These are phyloP conservation scores for Galaxea fascicularis DNA, from an alignment of 92 coral and sea anemone species.

Conservation along the genomic window DNA sequence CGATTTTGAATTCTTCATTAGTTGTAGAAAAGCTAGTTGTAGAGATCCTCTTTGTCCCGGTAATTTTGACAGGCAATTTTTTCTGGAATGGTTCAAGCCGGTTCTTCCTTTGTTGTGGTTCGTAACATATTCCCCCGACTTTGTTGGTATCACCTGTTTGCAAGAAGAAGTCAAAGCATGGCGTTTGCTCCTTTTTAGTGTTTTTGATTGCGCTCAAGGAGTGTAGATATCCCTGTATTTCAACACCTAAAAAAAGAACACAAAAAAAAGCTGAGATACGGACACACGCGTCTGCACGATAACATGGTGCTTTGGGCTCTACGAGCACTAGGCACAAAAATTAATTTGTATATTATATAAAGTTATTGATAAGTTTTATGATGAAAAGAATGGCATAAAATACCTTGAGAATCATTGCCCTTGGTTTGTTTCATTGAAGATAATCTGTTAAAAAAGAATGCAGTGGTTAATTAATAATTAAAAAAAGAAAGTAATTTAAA, in stretches of 20 bases:
- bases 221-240: conserved; percentile 57
- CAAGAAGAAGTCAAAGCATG: conserved; percentile 64
- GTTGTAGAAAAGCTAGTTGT: conserved; percentile 39
- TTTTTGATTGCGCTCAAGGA: conserved; percentile 51
- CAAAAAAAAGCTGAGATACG: conserved; percentile 28
- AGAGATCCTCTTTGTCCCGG: conserved; percentile 36
- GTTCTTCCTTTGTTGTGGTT: conserved; percentile 66
- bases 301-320: no score
- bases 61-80: conserved; percentile 64
- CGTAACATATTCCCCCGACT: conserved; percentile 68
- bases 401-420: no score
- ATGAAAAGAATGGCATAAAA: no score
- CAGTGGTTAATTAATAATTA: conserved; percentile 31
- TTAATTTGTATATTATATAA: conserved; percentile 22
- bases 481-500: conserved; percentile 17
- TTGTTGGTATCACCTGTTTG: conserved; percentile 61
- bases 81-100: conserved; percentile 69
- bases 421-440: conserved; percentile 31
- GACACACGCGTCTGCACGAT: conserved; percentile 40
- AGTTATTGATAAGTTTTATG: no score
- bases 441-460: conserved; percentile 23
- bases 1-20: conserved; percentile 46
- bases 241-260: conserved; percentile 20
- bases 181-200: conserved; percentile 56
- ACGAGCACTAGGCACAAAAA: no score